Evolutionary conservation across 2,888 invertebrate species (phyloP).

Genomic region (Polydrusus cervinus): DNA sequence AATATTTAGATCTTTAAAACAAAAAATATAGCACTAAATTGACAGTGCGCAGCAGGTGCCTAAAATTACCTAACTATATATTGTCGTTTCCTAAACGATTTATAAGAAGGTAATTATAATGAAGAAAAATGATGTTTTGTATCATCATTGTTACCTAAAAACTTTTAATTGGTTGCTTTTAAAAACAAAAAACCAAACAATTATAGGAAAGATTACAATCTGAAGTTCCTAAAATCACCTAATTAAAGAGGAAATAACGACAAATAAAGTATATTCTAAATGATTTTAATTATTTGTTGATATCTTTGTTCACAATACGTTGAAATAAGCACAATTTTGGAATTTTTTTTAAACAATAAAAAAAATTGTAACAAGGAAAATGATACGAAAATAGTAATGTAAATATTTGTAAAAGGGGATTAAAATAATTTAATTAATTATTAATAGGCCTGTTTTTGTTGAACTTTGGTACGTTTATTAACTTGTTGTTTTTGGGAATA

Average conservation of each 20-base stretch:
- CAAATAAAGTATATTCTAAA: constrained; percentile 9
- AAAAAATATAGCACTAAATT: no score
- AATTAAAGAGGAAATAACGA: constrained; percentile 11
- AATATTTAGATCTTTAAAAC: no score
- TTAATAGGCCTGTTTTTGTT: no score
- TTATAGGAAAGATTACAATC: constrained; percentile 1
- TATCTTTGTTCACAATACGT: neutral
- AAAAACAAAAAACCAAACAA: neutral
- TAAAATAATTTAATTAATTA: no score
- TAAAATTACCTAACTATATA: neutral
- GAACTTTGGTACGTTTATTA: no score
- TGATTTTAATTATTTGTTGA: constrained; percentile 5
- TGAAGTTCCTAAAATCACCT: constrained; percentile 8
- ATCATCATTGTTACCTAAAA: neutral
- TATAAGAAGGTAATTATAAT: neutral
- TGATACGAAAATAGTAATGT: no score
- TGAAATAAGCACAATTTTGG: neutral
- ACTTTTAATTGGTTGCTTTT: neutral
- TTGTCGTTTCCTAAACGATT: neutral
- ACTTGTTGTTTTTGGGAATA: no score
- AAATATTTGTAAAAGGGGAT: no score
- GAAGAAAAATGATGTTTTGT: neutral
- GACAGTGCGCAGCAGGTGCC: no score
- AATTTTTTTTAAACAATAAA: no score
- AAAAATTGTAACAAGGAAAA: no score